Percentiles rank a stretch among this genome's conserved stretches.
Conservation (phyloP, 2,113 vertebrate species). For the Cranoglanis bouderius region DNA sequence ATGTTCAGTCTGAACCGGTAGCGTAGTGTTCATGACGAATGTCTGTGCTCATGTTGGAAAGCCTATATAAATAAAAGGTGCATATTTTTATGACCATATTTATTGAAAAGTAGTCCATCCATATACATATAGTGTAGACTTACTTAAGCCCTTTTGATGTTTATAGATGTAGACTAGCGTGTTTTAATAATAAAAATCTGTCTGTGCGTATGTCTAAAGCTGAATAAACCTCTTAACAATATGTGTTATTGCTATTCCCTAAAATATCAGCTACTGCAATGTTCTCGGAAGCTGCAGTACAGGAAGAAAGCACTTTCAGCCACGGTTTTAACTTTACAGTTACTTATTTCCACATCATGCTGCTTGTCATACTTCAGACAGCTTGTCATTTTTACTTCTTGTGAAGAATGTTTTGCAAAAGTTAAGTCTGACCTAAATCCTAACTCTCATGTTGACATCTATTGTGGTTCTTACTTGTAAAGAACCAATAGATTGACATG, state of each 20-base stretch:
- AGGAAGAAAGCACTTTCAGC: background rate
- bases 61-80: background rate
- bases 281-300: background rate
- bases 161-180: background rate
- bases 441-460: background rate
- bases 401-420: slow-evolving; percentile 6
- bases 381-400: slow-evolving; percentile 10
- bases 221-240: background rate
- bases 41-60: background rate
- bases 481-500: background rate
- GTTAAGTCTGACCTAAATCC: slow-evolving; percentile 4
- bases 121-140: background rate
- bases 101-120: background rate
- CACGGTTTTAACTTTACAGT: background rate
- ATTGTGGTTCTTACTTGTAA: background rate
- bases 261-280: background rate
- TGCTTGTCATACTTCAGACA: slow-evolving; percentile 5
- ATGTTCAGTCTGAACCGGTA: background rate
- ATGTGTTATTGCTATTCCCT: background rate
- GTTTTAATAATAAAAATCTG: background rate
- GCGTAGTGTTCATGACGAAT: background rate
- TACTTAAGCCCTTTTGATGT: background rate
- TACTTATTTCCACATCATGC: slow-evolving; percentile 13
- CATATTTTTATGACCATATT: background rate
- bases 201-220: background rate